These are phyloP conservation scores for Lycodopsis pacificus DNA, from an alignment of 2,797 vertebrate genomes.

Conservation along the genomic window DNA sequence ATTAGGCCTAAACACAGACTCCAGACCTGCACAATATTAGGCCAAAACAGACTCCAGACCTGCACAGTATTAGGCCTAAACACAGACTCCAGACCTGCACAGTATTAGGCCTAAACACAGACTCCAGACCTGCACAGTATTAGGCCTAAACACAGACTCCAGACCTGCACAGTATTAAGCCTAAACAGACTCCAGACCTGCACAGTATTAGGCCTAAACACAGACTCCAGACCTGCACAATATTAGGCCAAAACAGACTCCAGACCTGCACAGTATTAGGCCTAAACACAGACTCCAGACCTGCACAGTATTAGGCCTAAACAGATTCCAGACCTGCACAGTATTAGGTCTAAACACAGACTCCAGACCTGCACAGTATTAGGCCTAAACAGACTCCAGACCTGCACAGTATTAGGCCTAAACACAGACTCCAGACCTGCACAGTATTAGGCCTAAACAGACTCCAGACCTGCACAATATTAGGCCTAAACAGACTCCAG, in stretches of 20 bases:
- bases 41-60: slow-evolving; percentile 32
- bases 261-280: not conserved
- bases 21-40: slow-evolving; percentile 26
- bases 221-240: slow-evolving; percentile 31
- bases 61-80: not conserved
- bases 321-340: slow-evolving; percentile 32
- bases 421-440: slow-evolving; percentile 32
- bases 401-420: slow-evolving; percentile 12
- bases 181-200: not conserved
- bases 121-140: slow-evolving; percentile 29
- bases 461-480: slow-evolving; percentile 29
- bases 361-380: not conserved
- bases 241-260: slow-evolving; percentile 23
- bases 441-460: slow-evolving; percentile 10
- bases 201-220: slow-evolving; percentile 12
- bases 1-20: slow-evolving; percentile 27
- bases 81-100: not conserved
- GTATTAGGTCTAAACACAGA: slow-evolving; percentile 25
- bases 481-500: slow-evolving; percentile 26
- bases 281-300: not conserved
- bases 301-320: not conserved
- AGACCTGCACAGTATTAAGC: not conserved
- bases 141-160: slow-evolving; percentile 26
- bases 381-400: slow-evolving; percentile 17
- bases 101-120: slow-evolving; percentile 22